Percentiles rank a stretch among this genome's conserved stretches.
phyloP scores from a whole-genome alignment of 2,888 invertebrate species.

The Oxytorus armatus region DNA sequence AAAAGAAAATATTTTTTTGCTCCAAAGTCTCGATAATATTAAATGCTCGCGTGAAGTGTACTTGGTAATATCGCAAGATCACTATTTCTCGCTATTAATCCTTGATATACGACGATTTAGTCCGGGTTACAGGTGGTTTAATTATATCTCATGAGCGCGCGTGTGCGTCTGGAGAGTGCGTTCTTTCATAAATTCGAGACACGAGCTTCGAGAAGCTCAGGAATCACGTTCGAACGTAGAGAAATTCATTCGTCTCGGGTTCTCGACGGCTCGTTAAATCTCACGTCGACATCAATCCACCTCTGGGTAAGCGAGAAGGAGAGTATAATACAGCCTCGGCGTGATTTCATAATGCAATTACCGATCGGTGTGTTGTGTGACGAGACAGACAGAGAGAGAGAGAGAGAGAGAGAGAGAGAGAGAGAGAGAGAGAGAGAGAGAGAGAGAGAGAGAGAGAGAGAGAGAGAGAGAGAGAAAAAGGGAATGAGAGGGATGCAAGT shows the following conservation, averaged over 20 bases:
- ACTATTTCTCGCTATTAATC: conserved; percentile 6
- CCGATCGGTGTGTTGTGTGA: conserved; percentile 51
- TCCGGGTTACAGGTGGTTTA: conserved; percentile 46
- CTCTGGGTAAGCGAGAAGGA: conserved; percentile 25
- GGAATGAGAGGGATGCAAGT: conserved; percentile 49
- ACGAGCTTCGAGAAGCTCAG: conserved; percentile 26
- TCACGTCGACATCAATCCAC: conserved; percentile 53
- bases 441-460: conserved; percentile 15
- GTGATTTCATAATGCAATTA: conserved; percentile 68
- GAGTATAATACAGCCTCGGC: conserved; percentile 50
- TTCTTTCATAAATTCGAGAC: conserved; percentile 53
- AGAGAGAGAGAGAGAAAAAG: not conserved
- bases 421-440: not conserved
- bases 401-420: not conserved
- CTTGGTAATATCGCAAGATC: conserved; percentile 10
- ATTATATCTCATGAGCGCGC: conserved; percentile 12
- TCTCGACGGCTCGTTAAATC: conserved; percentile 66
- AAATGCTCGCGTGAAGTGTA: not conserved
- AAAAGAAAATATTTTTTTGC: not conserved
- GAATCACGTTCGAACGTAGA: conserved; percentile 48
- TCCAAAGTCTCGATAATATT: not conserved
- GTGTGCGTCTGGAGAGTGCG: not conserved
- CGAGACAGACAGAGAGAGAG: conserved; percentile 8
- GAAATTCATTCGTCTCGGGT: conserved; percentile 64
- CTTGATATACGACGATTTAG: conserved; percentile 24